phyloP scores from a whole-genome alignment of 2,113 vertebrate genomes.

The Pongo abelii region DNA sequence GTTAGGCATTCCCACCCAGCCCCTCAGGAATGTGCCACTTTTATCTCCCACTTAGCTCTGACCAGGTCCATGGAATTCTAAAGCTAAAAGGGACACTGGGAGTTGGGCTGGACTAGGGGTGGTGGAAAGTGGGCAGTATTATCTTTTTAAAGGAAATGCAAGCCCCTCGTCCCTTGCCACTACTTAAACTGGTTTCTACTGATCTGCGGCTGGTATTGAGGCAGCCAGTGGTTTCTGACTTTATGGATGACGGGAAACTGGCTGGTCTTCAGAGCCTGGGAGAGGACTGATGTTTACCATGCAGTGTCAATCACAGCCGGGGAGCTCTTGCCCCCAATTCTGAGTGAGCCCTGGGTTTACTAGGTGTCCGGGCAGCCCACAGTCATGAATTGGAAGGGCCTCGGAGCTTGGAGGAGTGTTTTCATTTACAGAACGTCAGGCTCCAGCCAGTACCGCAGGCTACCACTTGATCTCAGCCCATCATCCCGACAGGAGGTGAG shows the following conservation, averaged over 20 bases:
- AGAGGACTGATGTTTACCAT: background rate
- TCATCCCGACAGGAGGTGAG: background rate
- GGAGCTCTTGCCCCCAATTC: fast-evolving
- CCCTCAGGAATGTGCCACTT: constrained; percentile 70
- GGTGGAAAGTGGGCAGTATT: background rate
- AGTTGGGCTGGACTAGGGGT: background rate
- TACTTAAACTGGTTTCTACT: constrained; percentile 11
- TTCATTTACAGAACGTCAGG: background rate
- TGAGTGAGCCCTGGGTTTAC: background rate
- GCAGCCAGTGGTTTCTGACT: background rate
- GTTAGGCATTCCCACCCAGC: constrained; percentile 49
- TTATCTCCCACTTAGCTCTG: constrained; percentile 32
- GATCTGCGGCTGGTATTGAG: background rate
- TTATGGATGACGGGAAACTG: background rate
- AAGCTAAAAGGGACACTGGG: background rate
- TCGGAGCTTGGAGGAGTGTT: background rate
- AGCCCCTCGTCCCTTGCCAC: background rate
- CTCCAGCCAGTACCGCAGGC: background rate
- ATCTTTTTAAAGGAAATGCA: background rate
- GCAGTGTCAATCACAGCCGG: background rate
- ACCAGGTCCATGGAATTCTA: background rate
- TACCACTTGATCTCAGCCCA: no score
- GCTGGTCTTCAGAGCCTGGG: background rate
- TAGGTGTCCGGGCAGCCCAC: background rate
- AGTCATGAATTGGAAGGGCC: background rate